Percentiles rank a stretch among this genome's conserved stretches.
Conservation (phyloP, 2,797 vertebrate species). For the Cuniculus paca region DNA sequence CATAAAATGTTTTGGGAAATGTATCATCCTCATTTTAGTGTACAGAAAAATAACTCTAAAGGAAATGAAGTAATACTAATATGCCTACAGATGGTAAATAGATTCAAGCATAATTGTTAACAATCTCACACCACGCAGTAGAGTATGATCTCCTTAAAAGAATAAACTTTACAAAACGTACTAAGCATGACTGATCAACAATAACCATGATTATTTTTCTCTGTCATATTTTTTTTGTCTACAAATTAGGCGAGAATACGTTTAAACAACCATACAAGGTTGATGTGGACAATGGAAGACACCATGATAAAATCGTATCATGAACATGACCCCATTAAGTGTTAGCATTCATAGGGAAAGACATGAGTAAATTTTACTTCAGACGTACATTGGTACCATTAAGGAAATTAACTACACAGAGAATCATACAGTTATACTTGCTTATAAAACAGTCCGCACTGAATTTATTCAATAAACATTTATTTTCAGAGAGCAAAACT, state of each 20-base stretch:
- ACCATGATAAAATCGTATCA: neutral
- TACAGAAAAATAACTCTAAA: neutral
- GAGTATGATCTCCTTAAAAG: neutral
- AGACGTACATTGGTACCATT: neutral
- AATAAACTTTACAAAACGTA: neutral
- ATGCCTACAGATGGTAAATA: neutral
- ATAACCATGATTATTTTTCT: constrained; percentile 5
- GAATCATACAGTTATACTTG: neutral
- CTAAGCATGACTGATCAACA: neutral
- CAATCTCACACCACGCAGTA: neutral
- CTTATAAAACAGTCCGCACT: constrained; percentile 23
- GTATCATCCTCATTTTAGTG: constrained; percentile 12
- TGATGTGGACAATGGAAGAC: neutral
- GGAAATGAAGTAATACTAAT: constrained; percentile 15
- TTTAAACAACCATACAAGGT: neutral
- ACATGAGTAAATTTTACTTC: neutral
- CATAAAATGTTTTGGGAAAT: neutral
- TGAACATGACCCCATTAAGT: neutral
- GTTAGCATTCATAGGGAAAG: neutral
- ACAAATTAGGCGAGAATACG: constrained; percentile 2
- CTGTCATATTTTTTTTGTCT: neutral
- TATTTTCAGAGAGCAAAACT: constrained; percentile 14
- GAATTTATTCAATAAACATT: neutral
- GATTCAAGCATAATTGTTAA: neutral
- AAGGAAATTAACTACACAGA: constrained; percentile 32